Evolutionary conservation across 2,888 invertebrate genomes (phyloP).

Genomic region (Dinocampus coccinellae): DNA sequence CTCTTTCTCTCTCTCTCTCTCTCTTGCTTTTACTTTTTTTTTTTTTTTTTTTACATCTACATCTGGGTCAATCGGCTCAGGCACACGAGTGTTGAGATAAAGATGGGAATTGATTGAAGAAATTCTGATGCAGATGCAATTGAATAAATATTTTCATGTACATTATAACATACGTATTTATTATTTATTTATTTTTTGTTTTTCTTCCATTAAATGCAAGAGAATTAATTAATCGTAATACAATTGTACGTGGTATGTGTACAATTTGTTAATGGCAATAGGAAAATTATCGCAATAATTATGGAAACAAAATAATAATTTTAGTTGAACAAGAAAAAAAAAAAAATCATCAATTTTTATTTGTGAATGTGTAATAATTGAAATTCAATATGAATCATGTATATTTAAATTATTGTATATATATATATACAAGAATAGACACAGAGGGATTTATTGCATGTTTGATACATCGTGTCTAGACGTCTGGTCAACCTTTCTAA

Average conservation of each 20-base stretch:
- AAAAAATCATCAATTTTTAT: not conserved
- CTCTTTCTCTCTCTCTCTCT: not conserved
- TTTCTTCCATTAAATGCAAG: not conserved
- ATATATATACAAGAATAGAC: too few species aligned
- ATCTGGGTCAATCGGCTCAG: constrained; percentile 33
- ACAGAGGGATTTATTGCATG: constrained; percentile 12
- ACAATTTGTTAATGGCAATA: constrained; percentile 10
- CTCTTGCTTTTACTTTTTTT: not conserved
- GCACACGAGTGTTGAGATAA: constrained; percentile 8
- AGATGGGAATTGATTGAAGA: constrained; percentile 11
- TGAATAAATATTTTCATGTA: not conserved
- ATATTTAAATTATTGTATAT: not conserved
- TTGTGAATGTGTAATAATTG: not conserved
- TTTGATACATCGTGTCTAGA: constrained; percentile 19
- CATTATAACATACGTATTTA: not conserved
- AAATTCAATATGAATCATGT: constrained; percentile 19
- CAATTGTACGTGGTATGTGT: too few species aligned
- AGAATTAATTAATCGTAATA: too few species aligned
- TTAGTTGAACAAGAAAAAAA: not conserved
- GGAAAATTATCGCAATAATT: constrained; percentile 36
- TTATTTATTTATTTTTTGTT: not conserved
- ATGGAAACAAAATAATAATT: constrained; percentile 27
- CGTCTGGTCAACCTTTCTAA: constrained; percentile 25
- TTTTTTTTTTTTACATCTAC: constrained; percentile 11
- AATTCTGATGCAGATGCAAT: not conserved